Conservation (phyloP, 2,113 vertebrate species). For the Melanotaenia duboulayi region DNA sequence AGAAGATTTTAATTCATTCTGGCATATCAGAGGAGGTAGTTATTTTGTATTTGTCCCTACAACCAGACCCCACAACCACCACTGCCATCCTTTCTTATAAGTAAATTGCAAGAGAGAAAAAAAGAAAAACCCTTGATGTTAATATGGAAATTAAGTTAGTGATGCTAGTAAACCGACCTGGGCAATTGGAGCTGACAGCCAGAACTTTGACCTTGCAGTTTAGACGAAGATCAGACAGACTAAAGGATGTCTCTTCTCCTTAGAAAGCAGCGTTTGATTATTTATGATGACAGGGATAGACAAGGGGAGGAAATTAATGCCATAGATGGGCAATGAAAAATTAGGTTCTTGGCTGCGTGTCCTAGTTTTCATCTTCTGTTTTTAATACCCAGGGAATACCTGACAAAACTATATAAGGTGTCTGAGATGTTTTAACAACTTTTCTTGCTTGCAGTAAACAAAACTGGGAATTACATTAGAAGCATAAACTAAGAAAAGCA, state of each 20-base stretch:
- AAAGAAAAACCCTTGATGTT: conserved; percentile 43
- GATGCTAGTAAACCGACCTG: conserved; percentile 19
- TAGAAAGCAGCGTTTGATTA: conserved; percentile 38
- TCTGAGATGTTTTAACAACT: no score
- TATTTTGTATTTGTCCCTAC: conserved; percentile 61
- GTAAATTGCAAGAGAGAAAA: background rate
- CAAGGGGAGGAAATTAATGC: conserved; percentile 21
- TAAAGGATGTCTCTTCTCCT: conserved; percentile 48
- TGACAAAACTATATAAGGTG: no score
- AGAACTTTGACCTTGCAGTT: conserved; percentile 32
- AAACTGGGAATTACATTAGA: conserved; percentile 22
- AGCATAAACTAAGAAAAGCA: conserved; percentile 18
- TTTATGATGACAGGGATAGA: conserved; percentile 30
- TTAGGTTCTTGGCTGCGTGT: background rate
- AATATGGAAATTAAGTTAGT: conserved; percentile 37
- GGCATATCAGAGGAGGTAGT: conserved; percentile 62
- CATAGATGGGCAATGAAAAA: background rate
- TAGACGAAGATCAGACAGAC: conserved; percentile 44
- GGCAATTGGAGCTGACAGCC: conserved; percentile 36
- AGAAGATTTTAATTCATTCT: conserved; percentile 64
- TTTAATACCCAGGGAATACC: no score
- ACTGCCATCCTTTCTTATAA: conserved; percentile 12
- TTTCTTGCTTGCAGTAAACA: background rate
- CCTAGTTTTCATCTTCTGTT: background rate
- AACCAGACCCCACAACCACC: conserved; percentile 23